Base-by-base conservation (phyloP, 2,797 vertebrate species). In the Sebastes wilsoni region DNA sequence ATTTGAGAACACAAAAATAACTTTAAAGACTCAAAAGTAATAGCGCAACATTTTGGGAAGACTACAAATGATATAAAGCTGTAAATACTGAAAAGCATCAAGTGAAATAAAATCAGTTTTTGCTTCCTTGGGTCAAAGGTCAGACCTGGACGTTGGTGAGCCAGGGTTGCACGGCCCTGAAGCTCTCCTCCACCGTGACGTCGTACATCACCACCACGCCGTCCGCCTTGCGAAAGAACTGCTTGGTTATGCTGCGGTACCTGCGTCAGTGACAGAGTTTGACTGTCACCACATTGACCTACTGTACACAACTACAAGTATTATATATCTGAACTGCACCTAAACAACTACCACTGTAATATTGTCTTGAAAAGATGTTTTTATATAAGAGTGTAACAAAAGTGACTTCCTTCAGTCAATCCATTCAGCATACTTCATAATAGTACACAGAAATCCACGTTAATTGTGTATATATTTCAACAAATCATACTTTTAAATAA, bases 211-310 rank as follows among this genome's bases (percentile, higher is more conserved):
- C 85, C 69, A 97, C 93, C 73, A 98, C 96, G 0, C 97, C 97
- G 6, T 99, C 97, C 0, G 96, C 97, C 92, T 97, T 98, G 61
- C 97, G 94, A 83, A 98, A 98, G 94, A 98, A 98, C 92, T 98
- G 97, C 89, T 97, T 98, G 70, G 97, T 97, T 85, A 98, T 96
- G 86, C 97, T 97, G 77, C 95, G 94, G 81, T 97, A 99, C 94
- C 98, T 98, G 88, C 1, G 23, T 9, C 36, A 32, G 9, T 1
- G 34, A 81, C 38, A 77, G 2, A 18, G 2, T 5, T 13, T 7
- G 0, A 25, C 62, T 8, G 18, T 82, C 7, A 77, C 8, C 27
- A 65, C 27, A 30, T 2, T 13, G 23, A 62, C 3, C 38, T 22
- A 23, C 10, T 34, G 0, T 2, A 23, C 23, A 66, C 32, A 36